Evolutionary conservation across 1,140 invertebrate genomes (phyloP).

Genomic region (Eriosoma lanigerum): DNA sequence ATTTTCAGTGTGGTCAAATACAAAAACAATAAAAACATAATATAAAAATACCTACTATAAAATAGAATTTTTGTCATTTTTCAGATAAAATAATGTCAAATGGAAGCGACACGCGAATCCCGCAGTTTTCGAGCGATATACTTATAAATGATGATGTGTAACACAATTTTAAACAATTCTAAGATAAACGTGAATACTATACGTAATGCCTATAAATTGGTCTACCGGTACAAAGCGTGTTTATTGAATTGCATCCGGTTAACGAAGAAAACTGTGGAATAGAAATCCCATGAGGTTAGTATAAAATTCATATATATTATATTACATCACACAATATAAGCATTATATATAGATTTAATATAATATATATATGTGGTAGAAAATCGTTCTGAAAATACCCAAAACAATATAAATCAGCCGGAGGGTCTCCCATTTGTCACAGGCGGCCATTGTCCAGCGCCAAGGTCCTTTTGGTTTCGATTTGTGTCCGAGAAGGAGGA

Average conservation of each 20-base stretch:
- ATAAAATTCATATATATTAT: conserved; percentile 13
- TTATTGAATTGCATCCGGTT: not conserved
- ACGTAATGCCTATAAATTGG: no score
- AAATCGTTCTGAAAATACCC: conserved; percentile 26
- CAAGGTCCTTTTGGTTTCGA: not conserved
- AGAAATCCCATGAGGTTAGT: not conserved
- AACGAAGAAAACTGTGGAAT: not conserved
- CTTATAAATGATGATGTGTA: no score
- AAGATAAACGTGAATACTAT: no score
- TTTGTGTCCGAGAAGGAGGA: conserved; percentile 8
- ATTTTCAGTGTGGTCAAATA: no score
- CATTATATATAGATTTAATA: not conserved
- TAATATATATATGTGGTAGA: not conserved
- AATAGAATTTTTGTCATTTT: no score
- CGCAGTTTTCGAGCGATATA: no score
- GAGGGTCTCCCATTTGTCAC: conserved; percentile 38
- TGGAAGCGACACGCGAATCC: no score
- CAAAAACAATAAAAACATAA: no score
- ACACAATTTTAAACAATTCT: no score
- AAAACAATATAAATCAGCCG: conserved; percentile 34
- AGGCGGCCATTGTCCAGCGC: conserved; percentile 20
- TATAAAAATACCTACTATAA: no score
- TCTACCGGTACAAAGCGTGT: no score
- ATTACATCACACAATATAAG: not conserved
- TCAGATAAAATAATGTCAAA: no score